These are phyloP conservation scores for Noctua janthina DNA, from an alignment of 2,888 invertebrate species.

Conservation along the genomic window DNA sequence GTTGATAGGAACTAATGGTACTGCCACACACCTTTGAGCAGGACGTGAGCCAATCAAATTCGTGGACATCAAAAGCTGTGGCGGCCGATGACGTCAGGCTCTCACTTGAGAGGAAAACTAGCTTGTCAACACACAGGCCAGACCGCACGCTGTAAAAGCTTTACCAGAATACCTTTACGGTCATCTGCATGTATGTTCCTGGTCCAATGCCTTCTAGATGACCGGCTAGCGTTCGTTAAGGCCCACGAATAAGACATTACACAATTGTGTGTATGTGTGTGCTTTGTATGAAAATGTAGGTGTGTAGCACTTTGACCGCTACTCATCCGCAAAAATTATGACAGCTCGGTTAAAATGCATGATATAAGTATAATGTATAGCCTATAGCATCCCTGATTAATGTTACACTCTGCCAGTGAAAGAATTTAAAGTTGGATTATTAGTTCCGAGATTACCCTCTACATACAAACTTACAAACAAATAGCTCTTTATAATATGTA, in stretches of 20 bases:
- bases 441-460: no score
- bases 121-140: background rate
- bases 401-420: no score
- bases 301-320: no score
- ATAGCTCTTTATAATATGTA: no score
- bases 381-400: no score
- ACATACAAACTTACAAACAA: no score
- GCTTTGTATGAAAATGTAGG: no score
- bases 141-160: constrained; percentile 12
- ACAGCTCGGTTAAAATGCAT: no score
- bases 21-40: constrained; percentile 8
- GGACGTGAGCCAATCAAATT: constrained; percentile 19
- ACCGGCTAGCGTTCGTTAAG: background rate
- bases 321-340: no score
- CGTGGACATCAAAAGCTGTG: constrained; percentile 18
- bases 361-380: no score
- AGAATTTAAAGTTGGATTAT: no score
- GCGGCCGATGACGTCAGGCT: background rate
- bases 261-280: no score
- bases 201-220: background rate
- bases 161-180: constrained; percentile 1
- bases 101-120: constrained; percentile 13
- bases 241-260: background rate
- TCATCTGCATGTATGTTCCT: constrained; percentile 1
- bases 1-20: background rate